phyloP scores from a whole-genome alignment of 2,113 vertebrate genomes.

The Psilopsiagon aurifrons region DNA sequence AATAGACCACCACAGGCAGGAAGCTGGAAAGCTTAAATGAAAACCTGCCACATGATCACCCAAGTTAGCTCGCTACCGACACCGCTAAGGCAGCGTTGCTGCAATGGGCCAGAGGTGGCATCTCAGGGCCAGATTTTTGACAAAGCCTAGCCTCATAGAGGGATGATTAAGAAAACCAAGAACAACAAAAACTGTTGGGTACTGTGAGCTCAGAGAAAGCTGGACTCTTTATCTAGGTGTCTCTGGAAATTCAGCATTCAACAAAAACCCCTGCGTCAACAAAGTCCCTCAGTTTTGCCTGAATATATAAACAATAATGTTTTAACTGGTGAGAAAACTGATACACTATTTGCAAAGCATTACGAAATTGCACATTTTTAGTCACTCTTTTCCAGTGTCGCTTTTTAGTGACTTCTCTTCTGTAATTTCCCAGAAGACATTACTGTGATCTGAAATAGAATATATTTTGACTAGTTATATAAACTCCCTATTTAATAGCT shows the following conservation, averaged over 20 bases:
- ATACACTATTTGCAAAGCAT: neutral
- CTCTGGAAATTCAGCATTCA: neutral
- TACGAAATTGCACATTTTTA: neutral
- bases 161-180: neutral
- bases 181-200: neutral
- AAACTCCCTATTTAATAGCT: neutral
- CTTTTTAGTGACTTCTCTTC: neutral
- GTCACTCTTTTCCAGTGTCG: neutral
- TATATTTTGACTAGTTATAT: neutral
- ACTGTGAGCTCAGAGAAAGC: neutral
- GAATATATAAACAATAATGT: neutral
- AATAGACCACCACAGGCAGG: slow-evolving; percentile 70
- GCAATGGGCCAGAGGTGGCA: neutral
- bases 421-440: neutral
- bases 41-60: slow-evolving; percentile 52
- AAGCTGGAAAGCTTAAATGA: slow-evolving; percentile 74
- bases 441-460: neutral
- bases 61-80: slow-evolving; percentile 12
- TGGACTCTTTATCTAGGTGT: neutral
- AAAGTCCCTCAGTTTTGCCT: neutral
- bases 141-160: neutral
- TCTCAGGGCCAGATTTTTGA: neutral
- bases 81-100: neutral
- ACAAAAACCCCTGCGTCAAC: neutral
- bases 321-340: neutral